Conservation (phyloP, 1,140 invertebrate genomes). For the Magallana ariakensis region DNA sequence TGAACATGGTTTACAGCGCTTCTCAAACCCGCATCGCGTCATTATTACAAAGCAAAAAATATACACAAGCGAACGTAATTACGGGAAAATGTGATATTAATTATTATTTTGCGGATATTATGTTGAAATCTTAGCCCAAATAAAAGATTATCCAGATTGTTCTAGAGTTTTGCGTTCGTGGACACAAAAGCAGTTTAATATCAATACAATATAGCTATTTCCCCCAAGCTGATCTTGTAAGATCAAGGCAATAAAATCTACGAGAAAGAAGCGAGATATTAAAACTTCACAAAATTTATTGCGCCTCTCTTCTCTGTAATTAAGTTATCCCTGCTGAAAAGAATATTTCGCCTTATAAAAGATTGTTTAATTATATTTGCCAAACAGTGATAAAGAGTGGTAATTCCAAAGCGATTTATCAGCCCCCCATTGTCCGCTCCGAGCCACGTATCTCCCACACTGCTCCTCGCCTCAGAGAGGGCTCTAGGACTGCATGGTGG, state of each 20-base stretch:
- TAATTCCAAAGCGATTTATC: conserved; percentile 19
- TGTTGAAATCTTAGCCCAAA: background rate
- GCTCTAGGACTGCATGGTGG: background rate
- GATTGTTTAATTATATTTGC: conserved; percentile 35
- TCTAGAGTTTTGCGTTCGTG: background rate
- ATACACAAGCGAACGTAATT: background rate
- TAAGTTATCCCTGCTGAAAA: conserved; percentile 27
- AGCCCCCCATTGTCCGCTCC: background rate
- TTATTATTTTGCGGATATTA: background rate
- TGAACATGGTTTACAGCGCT: background rate
- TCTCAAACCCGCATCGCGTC: background rate
- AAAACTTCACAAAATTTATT: conserved; percentile 39
- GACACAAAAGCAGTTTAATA: conserved; percentile 27
- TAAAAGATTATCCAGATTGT: background rate
- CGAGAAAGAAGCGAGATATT: conserved; percentile 7
- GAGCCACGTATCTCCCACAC: background rate
- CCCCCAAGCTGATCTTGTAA: background rate
- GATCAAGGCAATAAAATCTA: conserved; percentile 24
- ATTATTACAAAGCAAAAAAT: conserved; percentile 7
- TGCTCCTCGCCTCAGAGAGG: background rate
- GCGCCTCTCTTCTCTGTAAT: conserved; percentile 19
- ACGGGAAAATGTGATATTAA: background rate
- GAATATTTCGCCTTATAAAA: conserved; percentile 34
- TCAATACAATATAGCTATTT: conserved; percentile 26
- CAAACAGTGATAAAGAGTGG: conserved; percentile 32